Evolutionary conservation across 2,797 vertebrate species (phyloP).

Genomic region (Serranus cabrilla): DNA sequence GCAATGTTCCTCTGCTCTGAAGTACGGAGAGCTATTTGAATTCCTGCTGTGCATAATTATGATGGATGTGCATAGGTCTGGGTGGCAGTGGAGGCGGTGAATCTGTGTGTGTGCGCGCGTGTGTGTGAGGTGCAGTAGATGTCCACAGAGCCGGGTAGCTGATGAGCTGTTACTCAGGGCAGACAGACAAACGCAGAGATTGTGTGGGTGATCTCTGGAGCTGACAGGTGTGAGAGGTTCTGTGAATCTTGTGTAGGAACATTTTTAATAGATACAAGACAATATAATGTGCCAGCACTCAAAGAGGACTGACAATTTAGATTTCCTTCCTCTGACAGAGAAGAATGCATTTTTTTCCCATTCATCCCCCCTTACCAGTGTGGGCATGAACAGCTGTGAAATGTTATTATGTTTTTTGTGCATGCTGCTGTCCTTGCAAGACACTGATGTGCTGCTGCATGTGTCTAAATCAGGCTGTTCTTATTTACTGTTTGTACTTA

Average conservation of each 20-base stretch:
- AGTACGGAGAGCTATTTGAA: constrained; percentile 73
- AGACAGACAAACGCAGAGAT: constrained; percentile 72
- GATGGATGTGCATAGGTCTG: constrained; percentile 77
- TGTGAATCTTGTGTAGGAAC: constrained; percentile 45
- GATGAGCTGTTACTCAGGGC: constrained; percentile 75
- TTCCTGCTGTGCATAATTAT: constrained; percentile 79
- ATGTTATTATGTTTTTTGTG: constrained; percentile 5
- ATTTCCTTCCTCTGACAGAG: constrained; percentile 36
- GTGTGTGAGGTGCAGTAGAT: constrained; percentile 30
- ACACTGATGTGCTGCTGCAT: constrained; percentile 1
- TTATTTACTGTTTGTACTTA: too few species aligned
- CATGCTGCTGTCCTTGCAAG: constrained; percentile 9
- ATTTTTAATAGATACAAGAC: constrained; percentile 56
- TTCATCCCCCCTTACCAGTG: constrained; percentile 9
- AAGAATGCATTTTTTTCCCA: constrained; percentile 25
- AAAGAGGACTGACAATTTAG: constrained; percentile 41
- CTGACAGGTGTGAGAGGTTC: constrained; percentile 70
- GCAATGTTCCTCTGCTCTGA: constrained; percentile 63
- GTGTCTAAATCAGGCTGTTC: constrained; percentile 3
- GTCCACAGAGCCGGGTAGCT: constrained; percentile 59
- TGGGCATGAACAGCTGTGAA: constrained; percentile 28
- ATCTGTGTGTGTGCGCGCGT: constrained; percentile 27
- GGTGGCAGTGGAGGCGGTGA: constrained; percentile 67
- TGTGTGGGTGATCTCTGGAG: constrained; percentile 73
- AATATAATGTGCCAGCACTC: constrained; percentile 43